Percentiles rank a stretch among this genome's conserved stretches.
These are phyloP conservation scores for Coendou prehensilis DNA, from an alignment of 2,797 vertebrate species.

Conservation along the genomic window DNA sequence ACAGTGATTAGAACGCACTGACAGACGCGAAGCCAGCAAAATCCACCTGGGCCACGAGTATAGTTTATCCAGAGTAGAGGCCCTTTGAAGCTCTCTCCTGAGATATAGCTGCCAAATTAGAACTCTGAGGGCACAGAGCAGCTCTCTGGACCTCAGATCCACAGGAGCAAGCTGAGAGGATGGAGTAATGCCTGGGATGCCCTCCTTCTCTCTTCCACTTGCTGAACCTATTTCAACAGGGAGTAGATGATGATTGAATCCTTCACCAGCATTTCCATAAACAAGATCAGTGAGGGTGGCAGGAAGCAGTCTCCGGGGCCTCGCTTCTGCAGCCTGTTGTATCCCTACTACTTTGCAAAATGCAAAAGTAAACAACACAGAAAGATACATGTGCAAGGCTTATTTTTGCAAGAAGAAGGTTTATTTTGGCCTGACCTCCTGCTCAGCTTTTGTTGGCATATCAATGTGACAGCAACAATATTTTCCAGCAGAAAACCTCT, in stretches of 20 bases:
- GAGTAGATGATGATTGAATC: rapidly evolving
- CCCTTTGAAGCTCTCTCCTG: constrained; percentile 78
- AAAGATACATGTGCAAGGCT: neutral
- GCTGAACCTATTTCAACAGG: constrained; percentile 34
- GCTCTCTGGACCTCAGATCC: constrained; percentile 66
- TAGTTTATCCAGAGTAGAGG: constrained; percentile 75
- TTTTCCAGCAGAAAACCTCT: constrained; percentile 58
- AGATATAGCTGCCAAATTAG: constrained; percentile 82
- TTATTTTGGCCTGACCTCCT: constrained; percentile 3
- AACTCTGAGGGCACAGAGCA: constrained; percentile 39
- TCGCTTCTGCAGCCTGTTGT: neutral
- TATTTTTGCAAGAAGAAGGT: neutral
- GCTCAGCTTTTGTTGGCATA: constrained; percentile 39
- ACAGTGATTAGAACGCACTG: constrained; percentile 83
- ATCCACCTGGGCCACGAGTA: constrained; percentile 72
- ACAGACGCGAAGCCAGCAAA: constrained; percentile 82
- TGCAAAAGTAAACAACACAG: neutral
- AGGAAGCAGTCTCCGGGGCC: neutral
- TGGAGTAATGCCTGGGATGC: constrained; percentile 69
- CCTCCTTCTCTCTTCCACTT: constrained; percentile 15
- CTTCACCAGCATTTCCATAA: neutral
- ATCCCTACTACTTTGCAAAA: neutral
- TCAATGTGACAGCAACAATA: constrained; percentile 1
- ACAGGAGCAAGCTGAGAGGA: constrained; percentile 70
- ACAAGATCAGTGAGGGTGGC: neutral